Evolutionary conservation across 2,113 vertebrate species (phyloP).

Genomic region (Eurypyga helias): DNA sequence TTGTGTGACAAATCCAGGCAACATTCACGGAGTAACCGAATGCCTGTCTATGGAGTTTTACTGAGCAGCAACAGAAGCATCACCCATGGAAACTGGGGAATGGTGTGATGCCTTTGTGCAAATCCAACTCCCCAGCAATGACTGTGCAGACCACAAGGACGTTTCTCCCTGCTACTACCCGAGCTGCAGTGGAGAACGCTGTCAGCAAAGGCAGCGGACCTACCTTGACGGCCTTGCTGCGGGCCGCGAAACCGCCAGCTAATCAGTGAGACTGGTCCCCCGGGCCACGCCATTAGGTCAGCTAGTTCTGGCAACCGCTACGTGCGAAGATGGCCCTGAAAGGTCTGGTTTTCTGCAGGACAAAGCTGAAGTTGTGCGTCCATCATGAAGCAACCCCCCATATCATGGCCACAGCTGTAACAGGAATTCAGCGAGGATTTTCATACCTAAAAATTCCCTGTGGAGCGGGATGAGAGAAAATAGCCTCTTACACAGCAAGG

Average conservation of each 20-base stretch:
- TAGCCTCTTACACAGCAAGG: background rate
- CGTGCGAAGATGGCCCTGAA: background rate
- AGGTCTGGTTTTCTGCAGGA: background rate
- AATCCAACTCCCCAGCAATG: background rate
- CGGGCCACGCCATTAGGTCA: background rate
- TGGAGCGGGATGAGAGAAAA: background rate
- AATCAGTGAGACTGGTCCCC: background rate
- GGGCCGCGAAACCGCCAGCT: background rate
- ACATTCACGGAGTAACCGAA: background rate
- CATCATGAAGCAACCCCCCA: background rate
- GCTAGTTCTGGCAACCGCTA: background rate
- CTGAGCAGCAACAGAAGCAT: background rate
- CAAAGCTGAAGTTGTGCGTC: background rate
- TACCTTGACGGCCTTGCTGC: background rate
- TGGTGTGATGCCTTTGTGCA: background rate
- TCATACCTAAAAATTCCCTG: background rate
- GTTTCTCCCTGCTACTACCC: background rate
- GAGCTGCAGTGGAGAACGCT: background rate
- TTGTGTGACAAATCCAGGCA: background rate
- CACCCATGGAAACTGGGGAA: background rate
- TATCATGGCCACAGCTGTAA: background rate
- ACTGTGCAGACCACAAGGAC: background rate
- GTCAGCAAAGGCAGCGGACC: background rate
- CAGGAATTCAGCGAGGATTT: background rate
- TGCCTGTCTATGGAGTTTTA: background rate